Conservation (phyloP, 2,797 vertebrate genomes). For the Molossus molossus region DNA sequence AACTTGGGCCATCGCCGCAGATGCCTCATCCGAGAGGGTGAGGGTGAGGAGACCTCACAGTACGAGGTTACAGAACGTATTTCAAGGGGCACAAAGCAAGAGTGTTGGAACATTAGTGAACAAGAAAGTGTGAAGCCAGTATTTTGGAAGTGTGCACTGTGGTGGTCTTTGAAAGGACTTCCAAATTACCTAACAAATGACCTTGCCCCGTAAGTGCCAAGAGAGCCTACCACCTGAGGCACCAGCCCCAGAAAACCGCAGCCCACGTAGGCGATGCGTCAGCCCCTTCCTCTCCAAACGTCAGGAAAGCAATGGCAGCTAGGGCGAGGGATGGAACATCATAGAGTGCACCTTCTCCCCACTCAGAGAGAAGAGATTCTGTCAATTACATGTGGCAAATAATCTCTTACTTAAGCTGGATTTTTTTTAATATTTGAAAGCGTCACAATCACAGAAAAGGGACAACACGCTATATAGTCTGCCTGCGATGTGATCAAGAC, state of each 20-base stretch:
- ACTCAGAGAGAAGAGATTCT: not conserved
- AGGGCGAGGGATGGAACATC: not conserved
- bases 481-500: not conserved
- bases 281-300: not conserved
- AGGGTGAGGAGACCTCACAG: not conserved
- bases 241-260: not conserved
- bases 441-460: not conserved
- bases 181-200: not conserved
- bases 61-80: not conserved
- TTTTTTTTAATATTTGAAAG: conserved; percentile 20
- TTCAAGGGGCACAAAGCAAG: not conserved
- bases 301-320: not conserved
- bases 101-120: not conserved
- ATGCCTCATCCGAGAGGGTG: not conserved
- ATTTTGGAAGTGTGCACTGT: not conserved
- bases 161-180: not conserved
- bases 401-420: not conserved
- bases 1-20: not conserved
- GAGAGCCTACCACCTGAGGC: not conserved
- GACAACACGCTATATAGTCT: not conserved
- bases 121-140: not conserved
- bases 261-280: not conserved
- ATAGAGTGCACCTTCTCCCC: not conserved
- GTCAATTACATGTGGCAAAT: not conserved
- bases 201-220: not conserved